phyloP scores from a whole-genome alignment of 1,140 invertebrate genomes.

The Notospermus geniculatus region DNA sequence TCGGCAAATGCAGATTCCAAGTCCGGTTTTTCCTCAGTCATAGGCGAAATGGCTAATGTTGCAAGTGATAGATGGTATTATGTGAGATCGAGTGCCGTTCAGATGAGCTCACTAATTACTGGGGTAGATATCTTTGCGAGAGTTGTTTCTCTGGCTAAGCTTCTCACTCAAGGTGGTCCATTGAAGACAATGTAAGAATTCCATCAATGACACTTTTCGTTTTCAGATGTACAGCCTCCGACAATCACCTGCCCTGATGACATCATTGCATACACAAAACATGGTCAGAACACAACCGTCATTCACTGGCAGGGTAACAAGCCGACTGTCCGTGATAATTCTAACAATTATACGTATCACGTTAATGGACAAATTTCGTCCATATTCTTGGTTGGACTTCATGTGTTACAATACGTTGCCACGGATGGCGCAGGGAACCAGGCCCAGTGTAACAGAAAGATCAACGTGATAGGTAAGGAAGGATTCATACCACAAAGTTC shows the following conservation, averaged over 20 bases:
- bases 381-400: background rate
- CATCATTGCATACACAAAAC: background rate
- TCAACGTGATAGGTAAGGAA: background rate
- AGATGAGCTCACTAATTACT: no score
- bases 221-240: constrained; percentile 13
- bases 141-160: no score
- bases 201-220: background rate
- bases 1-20: no score
- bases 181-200: no score
- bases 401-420: background rate
- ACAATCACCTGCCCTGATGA: constrained; percentile 11
- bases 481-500: background rate
- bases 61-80: no score
- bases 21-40: no score
- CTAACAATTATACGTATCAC: background rate
- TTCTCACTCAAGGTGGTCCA: no score
- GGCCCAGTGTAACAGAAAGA: background rate
- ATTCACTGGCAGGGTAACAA: constrained; percentile 13
- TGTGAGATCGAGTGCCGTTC: no score
- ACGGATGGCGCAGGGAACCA: background rate
- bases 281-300: constrained; percentile 8
- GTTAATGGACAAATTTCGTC: background rate
- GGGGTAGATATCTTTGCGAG: no score
- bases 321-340: constrained; percentile 6
- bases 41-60: no score